phyloP scores from a whole-genome alignment of 2,113 vertebrate genomes.

The Nerophis ophidion region DNA sequence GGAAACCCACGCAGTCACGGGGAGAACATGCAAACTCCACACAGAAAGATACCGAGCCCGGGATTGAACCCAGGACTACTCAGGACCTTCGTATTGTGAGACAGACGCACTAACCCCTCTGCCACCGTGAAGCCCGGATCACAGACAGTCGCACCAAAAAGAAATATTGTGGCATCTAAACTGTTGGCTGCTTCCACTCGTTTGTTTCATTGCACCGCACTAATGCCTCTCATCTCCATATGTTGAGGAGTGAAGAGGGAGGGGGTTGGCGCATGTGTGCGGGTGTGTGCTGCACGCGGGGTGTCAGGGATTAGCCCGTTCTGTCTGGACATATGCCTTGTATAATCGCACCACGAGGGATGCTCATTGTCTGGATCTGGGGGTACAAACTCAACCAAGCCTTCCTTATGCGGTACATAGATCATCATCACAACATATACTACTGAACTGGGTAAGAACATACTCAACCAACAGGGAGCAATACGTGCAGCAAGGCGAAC shows the following conservation, averaged over 20 bases:
- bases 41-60: no score
- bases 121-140: no score
- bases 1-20: no score
- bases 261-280: slow-evolving; percentile 15
- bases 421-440: no score
- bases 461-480: no score
- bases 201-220: slow-evolving; percentile 60
- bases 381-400: not conserved
- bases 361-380: slow-evolving; percentile 12
- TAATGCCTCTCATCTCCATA: slow-evolving; percentile 76
- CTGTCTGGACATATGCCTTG: slow-evolving; percentile 55
- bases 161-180: slow-evolving; percentile 39
- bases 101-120: no score
- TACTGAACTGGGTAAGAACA: no score
- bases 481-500: no score
- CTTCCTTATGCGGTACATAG: no score
- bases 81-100: no score
- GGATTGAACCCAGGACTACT: no score
- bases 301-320: slow-evolving; percentile 55
- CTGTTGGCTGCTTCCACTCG: slow-evolving; percentile 57
- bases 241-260: slow-evolving; percentile 40
- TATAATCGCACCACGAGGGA: slow-evolving; percentile 40
- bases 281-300: slow-evolving; percentile 14
- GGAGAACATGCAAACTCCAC: no score
- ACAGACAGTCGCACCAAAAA: slow-evolving; percentile 48